Conservation (phyloP, 1,140 invertebrate genomes). For the Monomorium pharaonis region DNA sequence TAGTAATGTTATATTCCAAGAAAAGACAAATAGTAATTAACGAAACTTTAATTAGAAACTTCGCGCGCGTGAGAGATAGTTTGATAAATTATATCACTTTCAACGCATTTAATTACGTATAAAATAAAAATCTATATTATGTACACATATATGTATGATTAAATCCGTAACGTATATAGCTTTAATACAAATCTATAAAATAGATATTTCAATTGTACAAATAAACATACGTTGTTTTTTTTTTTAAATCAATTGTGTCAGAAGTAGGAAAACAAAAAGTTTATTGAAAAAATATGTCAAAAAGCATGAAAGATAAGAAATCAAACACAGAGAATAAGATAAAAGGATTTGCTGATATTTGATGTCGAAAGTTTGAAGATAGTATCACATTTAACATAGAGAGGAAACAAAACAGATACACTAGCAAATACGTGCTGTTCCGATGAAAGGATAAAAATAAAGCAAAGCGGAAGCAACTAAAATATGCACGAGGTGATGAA, state of each 20-base stretch:
- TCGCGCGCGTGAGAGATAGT: not conserved
- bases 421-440: not conserved
- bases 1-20: not conserved
- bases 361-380: not conserved
- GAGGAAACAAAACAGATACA: not conserved
- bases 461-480: slow-evolving; percentile 8
- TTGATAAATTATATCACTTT: not conserved
- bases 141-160: not conserved
- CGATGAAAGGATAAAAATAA: slow-evolving; percentile 36
- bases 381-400: slow-evolving; percentile 9
- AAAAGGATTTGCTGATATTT: not conserved
- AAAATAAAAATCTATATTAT: not conserved
- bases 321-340: not conserved
- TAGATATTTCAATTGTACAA: not conserved
- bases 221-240: not conserved
- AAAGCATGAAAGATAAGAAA: not conserved
- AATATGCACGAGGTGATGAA: slow-evolving; percentile 48
- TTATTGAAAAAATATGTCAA: not conserved
- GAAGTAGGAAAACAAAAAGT: not conserved
- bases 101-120: not conserved
- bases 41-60: slow-evolving; percentile 14
- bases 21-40: slow-evolving; percentile 17
- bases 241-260: not conserved
- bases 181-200: not conserved
- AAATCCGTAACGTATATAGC: not conserved